phyloP scores from a whole-genome alignment of 2,797 vertebrate genomes.

The Hephaestus fuliginosus region DNA sequence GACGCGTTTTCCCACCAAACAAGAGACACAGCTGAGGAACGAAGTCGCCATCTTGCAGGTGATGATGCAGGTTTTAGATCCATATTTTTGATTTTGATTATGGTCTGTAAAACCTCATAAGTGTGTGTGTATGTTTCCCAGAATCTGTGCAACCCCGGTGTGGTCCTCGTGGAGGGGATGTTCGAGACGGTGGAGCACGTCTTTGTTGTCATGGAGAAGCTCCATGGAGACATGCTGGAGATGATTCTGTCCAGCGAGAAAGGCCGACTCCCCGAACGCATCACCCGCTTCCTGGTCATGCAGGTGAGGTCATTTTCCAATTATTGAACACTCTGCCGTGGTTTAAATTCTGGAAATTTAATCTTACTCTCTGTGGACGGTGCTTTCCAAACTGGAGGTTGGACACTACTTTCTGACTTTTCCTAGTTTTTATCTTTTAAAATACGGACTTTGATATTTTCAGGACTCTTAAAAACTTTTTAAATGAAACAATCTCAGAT shows the following conservation, averaged over 20 bases:
- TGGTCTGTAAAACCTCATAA: neutral
- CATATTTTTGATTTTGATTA: accelerated
- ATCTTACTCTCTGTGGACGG: too few relatives aligned
- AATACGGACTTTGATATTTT: too few relatives aligned
- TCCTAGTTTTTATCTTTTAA: too few relatives aligned
- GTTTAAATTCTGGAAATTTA: neutral
- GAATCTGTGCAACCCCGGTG: slow-evolving; percentile 83
- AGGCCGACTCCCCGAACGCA: slow-evolving; percentile 85
- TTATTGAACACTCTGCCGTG: too few relatives aligned
- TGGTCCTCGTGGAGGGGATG: slow-evolving; percentile 84
- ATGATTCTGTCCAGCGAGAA: slow-evolving; percentile 87
- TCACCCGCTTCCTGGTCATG: slow-evolving; percentile 82
- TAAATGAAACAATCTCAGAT: neutral
- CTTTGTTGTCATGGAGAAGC: slow-evolving; percentile 88
- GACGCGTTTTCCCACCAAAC: slow-evolving; percentile 81
- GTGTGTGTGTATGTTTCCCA: slow-evolving; percentile 45
- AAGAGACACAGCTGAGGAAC: slow-evolving; percentile 83
- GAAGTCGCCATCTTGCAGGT: slow-evolving; percentile 86
- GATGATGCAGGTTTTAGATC: accelerated
- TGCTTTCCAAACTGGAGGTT: too few relatives aligned
- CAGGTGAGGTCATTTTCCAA: slow-evolving; percentile 69
- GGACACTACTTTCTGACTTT: neutral
- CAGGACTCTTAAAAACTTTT: too few relatives aligned
- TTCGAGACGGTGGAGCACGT: slow-evolving; percentile 81
- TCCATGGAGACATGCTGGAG: slow-evolving; percentile 89